Evolutionary conservation across 2,888 invertebrate species (phyloP).

Genomic region (Archaeoteleia sp.): DNA sequence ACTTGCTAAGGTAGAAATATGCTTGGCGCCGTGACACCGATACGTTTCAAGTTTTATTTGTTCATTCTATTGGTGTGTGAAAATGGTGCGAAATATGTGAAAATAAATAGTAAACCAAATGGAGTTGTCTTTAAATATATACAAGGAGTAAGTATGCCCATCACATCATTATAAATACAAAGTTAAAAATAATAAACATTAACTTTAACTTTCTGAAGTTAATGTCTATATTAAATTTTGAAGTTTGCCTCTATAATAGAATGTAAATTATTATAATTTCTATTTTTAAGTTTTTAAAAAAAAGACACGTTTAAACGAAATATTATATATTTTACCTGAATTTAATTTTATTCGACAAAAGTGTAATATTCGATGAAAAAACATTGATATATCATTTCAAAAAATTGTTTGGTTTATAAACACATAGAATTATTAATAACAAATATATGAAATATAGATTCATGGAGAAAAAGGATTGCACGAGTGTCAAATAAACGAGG

Average conservation of each 20-base stretch:
- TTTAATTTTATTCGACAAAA: too few species aligned
- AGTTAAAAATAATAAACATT: background rate
- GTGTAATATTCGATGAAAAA: too few species aligned
- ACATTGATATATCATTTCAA: too few species aligned
- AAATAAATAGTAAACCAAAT: constrained; percentile 63
- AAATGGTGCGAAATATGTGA: constrained; percentile 56
- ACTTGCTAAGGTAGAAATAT: constrained; percentile 34
- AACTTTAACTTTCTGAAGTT: too few species aligned
- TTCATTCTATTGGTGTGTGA: constrained; percentile 27
- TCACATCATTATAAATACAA: background rate
- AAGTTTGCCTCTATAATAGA: too few species aligned
- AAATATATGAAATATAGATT: constrained; percentile 75
- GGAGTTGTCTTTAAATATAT: constrained; percentile 66
- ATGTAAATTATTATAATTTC: too few species aligned
- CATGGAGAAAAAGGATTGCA: constrained; percentile 79
- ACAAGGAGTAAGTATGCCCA: constrained; percentile 61
- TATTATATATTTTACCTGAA: too few species aligned
- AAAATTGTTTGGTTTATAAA: too few species aligned
- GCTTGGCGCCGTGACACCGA: constrained; percentile 14
- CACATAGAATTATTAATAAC: constrained; percentile 2
- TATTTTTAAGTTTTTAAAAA: too few species aligned
- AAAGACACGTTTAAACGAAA: too few species aligned
- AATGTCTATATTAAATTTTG: too few species aligned
- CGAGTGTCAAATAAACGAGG: constrained; percentile 74
- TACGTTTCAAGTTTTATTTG: constrained; percentile 28